phyloP scores from a whole-genome alignment of 2,113 vertebrate genomes.

The Caranx melampygus region DNA sequence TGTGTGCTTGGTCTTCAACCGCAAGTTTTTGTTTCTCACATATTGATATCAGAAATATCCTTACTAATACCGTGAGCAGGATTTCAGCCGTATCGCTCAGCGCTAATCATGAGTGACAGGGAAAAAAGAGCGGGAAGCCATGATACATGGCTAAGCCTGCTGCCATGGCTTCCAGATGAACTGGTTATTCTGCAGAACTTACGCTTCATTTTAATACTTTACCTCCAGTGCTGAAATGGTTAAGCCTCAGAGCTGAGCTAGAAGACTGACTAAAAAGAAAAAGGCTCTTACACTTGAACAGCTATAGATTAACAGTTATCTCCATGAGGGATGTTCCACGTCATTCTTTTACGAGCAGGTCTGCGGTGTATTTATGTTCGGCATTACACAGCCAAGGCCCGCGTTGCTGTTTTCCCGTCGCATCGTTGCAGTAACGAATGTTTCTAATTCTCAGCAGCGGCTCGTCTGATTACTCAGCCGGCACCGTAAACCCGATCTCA shows the following conservation, averaged over 20 bases:
- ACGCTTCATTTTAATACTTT: neutral
- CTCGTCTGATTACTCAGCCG: conserved; percentile 36
- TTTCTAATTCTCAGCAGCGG: conserved; percentile 38
- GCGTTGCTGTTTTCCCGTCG: conserved; percentile 70
- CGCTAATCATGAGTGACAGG: neutral
- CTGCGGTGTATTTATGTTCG: conserved; percentile 70
- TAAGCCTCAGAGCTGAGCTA: conserved; percentile 23
- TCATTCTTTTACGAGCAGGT: conserved; percentile 36
- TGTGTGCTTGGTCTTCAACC: neutral
- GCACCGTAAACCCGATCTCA: conserved; percentile 13
- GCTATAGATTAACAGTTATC: conserved; percentile 53
- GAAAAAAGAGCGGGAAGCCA: neutral
- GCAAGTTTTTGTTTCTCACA: neutral
- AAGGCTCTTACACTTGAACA: conserved; percentile 26
- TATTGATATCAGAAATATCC: neutral
- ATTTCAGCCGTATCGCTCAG: neutral
- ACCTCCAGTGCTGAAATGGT: neutral
- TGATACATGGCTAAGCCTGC: neutral
- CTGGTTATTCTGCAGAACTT: neutral
- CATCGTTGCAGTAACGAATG: conserved; percentile 63
- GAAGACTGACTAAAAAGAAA: conserved; percentile 37
- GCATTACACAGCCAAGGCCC: conserved; percentile 57
- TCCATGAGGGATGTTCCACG: conserved; percentile 53
- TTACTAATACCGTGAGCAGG: neutral
- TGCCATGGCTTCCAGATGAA: neutral